Percentiles rank a stretch among this genome's conserved stretches.
Conservation (phyloP, 2,113 vertebrate genomes). For the Alethe castanea region DNA sequence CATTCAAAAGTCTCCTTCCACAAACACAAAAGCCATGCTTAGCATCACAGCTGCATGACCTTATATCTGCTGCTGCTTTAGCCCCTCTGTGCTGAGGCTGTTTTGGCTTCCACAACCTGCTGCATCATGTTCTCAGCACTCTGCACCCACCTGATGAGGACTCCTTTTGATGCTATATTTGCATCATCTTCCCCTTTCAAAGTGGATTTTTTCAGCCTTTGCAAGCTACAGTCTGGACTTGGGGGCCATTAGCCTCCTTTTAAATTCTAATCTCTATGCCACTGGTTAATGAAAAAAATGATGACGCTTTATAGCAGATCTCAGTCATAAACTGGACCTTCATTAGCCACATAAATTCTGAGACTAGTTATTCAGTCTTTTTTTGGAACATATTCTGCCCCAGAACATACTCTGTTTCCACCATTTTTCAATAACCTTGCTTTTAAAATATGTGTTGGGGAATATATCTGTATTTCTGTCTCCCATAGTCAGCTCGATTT, state of each 20-base stretch:
- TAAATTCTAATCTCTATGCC: background rate
- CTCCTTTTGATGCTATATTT: background rate
- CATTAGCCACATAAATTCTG: background rate
- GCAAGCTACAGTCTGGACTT: background rate
- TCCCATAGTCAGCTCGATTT: background rate
- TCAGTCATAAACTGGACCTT: background rate
- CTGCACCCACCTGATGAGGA: background rate
- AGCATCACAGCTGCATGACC: background rate
- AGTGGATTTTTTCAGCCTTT: background rate
- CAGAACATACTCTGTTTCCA: background rate
- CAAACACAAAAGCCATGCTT: background rate
- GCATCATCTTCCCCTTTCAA: background rate
- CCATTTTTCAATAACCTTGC: background rate
- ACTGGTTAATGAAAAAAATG: background rate
- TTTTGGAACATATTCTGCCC: background rate
- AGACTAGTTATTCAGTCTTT: background rate
- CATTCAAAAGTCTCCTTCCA: background rate
- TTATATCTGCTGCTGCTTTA: background rate
- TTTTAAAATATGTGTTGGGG: background rate
- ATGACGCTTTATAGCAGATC: background rate
- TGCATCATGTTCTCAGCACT: background rate
- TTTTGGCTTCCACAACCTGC: rapidly evolving
- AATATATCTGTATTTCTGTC: background rate
- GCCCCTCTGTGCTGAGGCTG: background rate
- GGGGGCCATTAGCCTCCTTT: background rate